Evolutionary conservation across 2,797 vertebrate genomes (phyloP).

Genomic region (Semotilus atromaculatus): DNA sequence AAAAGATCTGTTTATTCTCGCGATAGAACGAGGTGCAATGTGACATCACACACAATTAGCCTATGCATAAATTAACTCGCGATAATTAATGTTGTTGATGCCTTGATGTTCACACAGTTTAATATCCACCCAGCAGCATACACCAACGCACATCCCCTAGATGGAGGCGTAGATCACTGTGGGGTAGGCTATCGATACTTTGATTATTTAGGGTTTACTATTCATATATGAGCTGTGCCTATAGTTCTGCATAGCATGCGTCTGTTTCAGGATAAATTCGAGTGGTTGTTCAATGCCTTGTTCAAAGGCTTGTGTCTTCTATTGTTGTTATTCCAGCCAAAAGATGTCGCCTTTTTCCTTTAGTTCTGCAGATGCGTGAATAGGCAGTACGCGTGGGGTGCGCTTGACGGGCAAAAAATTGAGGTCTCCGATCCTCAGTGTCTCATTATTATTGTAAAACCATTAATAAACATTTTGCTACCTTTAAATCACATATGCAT

Average conservation of each 20-base stretch:
- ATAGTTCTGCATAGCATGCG: slow-evolving; percentile 5
- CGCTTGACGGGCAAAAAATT: slow-evolving; percentile 3
- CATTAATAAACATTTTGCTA: slow-evolving; percentile 45
- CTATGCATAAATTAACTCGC: slow-evolving; percentile 59
- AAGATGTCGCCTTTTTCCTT: slow-evolving; percentile 60
- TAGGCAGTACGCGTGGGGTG: slow-evolving; percentile 10
- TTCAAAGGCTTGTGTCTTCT: slow-evolving; percentile 8
- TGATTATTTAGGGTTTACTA: slow-evolving; percentile 25
- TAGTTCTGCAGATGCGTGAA: slow-evolving; percentile 15
- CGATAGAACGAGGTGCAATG: slow-evolving; percentile 53
- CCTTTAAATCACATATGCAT: slow-evolving; percentile 26
- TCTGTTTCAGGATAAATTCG: background rate
- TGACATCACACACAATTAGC: slow-evolving; percentile 61
- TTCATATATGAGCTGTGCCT: background rate
- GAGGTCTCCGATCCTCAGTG: background rate
- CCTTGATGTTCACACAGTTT: slow-evolving; percentile 58
- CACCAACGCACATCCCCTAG: slow-evolving; percentile 47
- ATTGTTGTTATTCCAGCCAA: slow-evolving; percentile 52
- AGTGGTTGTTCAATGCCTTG: slow-evolving; percentile 15
- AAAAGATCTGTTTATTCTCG: slow-evolving; percentile 50
- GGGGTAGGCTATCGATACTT: slow-evolving; percentile 54
- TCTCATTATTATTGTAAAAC: slow-evolving; percentile 41
- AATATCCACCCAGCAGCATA: slow-evolving; percentile 42
- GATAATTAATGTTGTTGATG: slow-evolving; percentile 61
- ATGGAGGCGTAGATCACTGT: slow-evolving; percentile 46